Base-by-base conservation (phyloP, 1,140 invertebrate genomes). In the Mactra quadrangularis region DNA sequence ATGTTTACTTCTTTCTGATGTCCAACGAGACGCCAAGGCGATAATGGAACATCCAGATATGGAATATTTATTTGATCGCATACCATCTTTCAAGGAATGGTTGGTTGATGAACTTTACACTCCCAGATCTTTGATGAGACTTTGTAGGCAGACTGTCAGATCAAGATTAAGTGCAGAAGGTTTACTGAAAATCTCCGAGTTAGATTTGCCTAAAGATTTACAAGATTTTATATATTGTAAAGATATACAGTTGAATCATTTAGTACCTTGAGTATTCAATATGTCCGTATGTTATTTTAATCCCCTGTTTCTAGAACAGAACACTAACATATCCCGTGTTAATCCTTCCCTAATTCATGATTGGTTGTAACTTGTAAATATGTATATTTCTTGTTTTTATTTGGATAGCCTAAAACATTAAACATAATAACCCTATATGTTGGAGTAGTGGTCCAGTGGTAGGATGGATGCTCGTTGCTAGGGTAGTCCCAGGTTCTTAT, bases 101-200 rank as follows among this genome's bases (percentile, higher is more conserved):
- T 41, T 83, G 27, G 31, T 71, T 2, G 41, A 77, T 3, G 82
- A 83, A 68, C 52, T 83, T 22, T 71, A 83, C 41, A 59, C 52
- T 1, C 82, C 82, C 2, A 66, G 82, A 38, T 70, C 72, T 17
- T 62, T 83, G 41, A 66, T 68, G 82, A 41, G 82, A 19, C 45
- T 68, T 17, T 76, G 72, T 52, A 45, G 82, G 6, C 31, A 68
- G 1, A 57, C 50, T 0, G 29, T 83, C 0, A 33, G 82, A 27
- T 35, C 19, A 1, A 25, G 25, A n/a, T 35, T 81, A 4, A 59
- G 52, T 31, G 22, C 50, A 0, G 53, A 55, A 6, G 52, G 25
- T 52, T 19, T 68, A 17, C 25, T 33, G 27, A 53, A 52, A 15
- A n/a, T 78, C 1, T 22, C 53, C 22, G 15, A 22, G 3, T 47